phyloP scores from a whole-genome alignment of 2,113 vertebrate genomes.

The Brachionichthys hirsutus region DNA sequence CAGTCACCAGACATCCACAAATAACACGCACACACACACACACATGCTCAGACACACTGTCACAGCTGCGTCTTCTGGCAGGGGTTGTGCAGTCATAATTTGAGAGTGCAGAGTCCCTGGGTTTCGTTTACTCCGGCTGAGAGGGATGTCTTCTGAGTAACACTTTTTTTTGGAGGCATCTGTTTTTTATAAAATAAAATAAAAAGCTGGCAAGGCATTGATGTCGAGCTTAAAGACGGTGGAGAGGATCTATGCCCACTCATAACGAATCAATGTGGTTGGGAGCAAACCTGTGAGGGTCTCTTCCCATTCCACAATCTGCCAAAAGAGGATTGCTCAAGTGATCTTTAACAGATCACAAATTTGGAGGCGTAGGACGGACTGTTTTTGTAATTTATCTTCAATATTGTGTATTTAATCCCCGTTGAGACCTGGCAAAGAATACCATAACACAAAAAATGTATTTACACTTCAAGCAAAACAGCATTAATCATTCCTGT shows the following conservation, averaged over 20 bases:
- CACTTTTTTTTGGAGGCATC: slow-evolving; percentile 21
- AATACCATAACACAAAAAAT: slow-evolving; percentile 8
- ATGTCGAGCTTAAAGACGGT: slow-evolving; percentile 3
- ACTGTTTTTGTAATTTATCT: slow-evolving; percentile 20
- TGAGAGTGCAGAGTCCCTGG: slow-evolving; percentile 27
- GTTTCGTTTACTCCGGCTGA: slow-evolving; percentile 39
- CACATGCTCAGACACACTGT: slow-evolving; percentile 16
- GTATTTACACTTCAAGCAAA: slow-evolving; percentile 27
- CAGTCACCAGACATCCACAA: slow-evolving; percentile 39
- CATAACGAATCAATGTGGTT: neutral
- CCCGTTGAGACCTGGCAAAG: slow-evolving; percentile 10
- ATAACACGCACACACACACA: slow-evolving; percentile 32
- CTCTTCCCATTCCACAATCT: slow-evolving; percentile 6
- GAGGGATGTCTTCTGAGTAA: slow-evolving; percentile 24
- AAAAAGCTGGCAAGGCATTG: neutral
- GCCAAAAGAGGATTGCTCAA: slow-evolving; percentile 14
- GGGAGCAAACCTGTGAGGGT: slow-evolving; percentile 17
- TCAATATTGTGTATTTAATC: slow-evolving; percentile 9
- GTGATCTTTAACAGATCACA: slow-evolving; percentile 11
- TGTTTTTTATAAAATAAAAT: slow-evolving; percentile 14
- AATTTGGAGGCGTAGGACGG: neutral
- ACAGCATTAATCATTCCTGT: slow-evolving; percentile 12
- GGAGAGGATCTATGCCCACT: no score
- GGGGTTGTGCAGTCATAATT: slow-evolving; percentile 28
- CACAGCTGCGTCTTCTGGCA: slow-evolving; percentile 51